These are phyloP conservation scores for Anguilla rostrata DNA, from an alignment of 2,113 vertebrate species.

Conservation along the genomic window DNA sequence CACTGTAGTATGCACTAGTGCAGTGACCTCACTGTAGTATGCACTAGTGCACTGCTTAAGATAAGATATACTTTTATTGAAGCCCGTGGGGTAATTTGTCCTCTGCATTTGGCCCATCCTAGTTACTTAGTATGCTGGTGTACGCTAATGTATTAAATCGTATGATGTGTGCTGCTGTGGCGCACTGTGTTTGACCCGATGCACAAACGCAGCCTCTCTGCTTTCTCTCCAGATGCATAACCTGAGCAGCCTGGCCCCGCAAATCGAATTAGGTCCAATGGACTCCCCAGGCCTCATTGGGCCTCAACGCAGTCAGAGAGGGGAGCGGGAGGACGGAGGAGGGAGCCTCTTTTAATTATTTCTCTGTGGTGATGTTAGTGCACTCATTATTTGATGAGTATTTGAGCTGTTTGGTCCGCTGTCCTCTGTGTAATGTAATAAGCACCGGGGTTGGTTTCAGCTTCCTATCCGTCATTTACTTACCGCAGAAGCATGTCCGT, in stretches of 20 bases:
- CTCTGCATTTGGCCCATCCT: too few relatives aligned
- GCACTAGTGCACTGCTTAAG: too few relatives aligned
- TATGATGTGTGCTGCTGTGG: too few relatives aligned
- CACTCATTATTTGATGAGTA: neutral
- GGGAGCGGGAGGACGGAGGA: neutral
- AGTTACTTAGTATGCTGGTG: too few relatives aligned
- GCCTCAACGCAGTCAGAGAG: neutral
- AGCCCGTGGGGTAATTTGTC: too few relatives aligned
- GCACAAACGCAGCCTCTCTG: neutral
- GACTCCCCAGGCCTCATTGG: too few relatives aligned
- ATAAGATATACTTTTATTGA: too few relatives aligned
- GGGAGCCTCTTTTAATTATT: neutral
- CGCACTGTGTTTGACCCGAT: too few relatives aligned
- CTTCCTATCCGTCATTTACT: neutral
- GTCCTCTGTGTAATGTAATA: neutral
- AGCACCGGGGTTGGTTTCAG: neutral
- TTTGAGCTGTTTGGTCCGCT: neutral
- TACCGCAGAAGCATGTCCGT: neutral
- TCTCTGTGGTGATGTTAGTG: neutral
- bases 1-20: too few relatives aligned
- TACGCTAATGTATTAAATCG: too few relatives aligned
- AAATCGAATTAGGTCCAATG: neutral
- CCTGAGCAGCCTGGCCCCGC: neutral
- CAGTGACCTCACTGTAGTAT: too few relatives aligned
- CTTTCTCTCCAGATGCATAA: neutral